A percentile compares a stretch with the other conserved stretches of the same genome.
phyloP scores from a whole-genome alignment of 2,113 vertebrate genomes.

The Channa maculata region DNA sequence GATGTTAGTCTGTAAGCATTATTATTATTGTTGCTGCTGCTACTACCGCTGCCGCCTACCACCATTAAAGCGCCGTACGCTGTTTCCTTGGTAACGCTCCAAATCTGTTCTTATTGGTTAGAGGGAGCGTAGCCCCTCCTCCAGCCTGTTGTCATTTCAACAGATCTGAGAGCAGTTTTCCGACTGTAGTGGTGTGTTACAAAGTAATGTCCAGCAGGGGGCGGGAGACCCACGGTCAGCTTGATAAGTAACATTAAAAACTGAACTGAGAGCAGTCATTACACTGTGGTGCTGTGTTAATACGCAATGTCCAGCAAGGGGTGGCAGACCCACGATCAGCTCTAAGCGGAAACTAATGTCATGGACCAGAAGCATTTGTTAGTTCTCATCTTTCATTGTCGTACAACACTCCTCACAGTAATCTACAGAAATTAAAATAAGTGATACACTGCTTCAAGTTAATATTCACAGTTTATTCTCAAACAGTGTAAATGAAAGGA shows the following conservation, averaged over 20 bases:
- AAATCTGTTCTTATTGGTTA: slow-evolving; percentile 40
- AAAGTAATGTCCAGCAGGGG: slow-evolving; percentile 8
- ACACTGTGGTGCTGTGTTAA: background rate
- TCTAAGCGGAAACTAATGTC: too few species aligned
- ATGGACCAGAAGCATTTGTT: too few species aligned
- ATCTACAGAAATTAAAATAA: too few species aligned
- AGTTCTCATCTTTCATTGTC: too few species aligned
- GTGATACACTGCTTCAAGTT: too few species aligned
- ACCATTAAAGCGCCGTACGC: slow-evolving; percentile 25
- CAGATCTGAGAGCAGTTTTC: background rate
- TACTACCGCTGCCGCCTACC: background rate
- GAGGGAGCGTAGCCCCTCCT: background rate
- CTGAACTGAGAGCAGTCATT: background rate
- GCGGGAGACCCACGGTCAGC: background rate
- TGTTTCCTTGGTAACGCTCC: slow-evolving; percentile 70
- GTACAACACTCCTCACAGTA: too few species aligned
- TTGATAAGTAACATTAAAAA: too few species aligned
- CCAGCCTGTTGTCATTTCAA: rapidly evolving
- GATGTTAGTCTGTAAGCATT: slow-evolving; percentile 18
- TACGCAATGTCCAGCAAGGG: background rate
- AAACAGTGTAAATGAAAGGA: too few species aligned
- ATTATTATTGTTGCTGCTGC: too few species aligned
- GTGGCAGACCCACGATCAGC: slow-evolving; percentile 1
- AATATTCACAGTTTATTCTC: too few species aligned
- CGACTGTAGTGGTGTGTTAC: background rate